These are phyloP conservation scores for Mesorhabditis sp. DNA, from an alignment of 2,888 invertebrate species.

Conservation along the genomic window DNA sequence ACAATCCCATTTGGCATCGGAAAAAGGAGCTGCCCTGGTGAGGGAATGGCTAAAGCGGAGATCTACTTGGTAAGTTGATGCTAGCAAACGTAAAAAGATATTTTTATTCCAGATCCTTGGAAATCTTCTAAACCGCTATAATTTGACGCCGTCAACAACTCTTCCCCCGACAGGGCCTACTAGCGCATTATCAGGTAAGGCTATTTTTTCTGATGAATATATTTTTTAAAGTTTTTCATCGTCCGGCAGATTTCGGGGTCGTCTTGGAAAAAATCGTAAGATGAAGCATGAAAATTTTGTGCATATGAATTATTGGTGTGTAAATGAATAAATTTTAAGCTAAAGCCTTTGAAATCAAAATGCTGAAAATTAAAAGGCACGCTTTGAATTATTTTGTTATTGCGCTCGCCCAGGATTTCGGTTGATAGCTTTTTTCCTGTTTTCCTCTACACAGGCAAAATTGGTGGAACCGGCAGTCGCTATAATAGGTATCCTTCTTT, in stretches of 20 bases:
- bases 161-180: not conserved
- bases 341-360: too few relatives aligned
- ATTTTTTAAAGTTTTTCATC: not conserved
- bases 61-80: not conserved
- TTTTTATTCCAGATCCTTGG: not conserved
- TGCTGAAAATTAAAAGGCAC: too few relatives aligned
- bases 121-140: not conserved
- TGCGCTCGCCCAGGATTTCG: too few relatives aligned
- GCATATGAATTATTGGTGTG: too few relatives aligned
- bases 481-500: too few relatives aligned
- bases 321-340: too few relatives aligned
- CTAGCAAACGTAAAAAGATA: too few relatives aligned
- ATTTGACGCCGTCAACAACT: not conserved
- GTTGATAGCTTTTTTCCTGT: too few relatives aligned
- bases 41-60: not conserved
- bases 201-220: too few relatives aligned
- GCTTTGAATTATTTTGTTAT: too few relatives aligned
- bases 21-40: not conserved
- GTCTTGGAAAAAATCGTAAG: not conserved
- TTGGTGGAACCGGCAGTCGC: too few relatives aligned
- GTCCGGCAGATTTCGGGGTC: not conserved
- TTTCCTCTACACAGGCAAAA: too few relatives aligned
- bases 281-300: not conserved
- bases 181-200: not conserved
- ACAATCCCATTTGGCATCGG: conserved; percentile 2